Percentiles rank a stretch among this genome's conserved stretches.
These are phyloP conservation scores for Gymnoscelis rufifasciata DNA, from an alignment of 2,888 invertebrate genomes.

Conservation along the genomic window DNA sequence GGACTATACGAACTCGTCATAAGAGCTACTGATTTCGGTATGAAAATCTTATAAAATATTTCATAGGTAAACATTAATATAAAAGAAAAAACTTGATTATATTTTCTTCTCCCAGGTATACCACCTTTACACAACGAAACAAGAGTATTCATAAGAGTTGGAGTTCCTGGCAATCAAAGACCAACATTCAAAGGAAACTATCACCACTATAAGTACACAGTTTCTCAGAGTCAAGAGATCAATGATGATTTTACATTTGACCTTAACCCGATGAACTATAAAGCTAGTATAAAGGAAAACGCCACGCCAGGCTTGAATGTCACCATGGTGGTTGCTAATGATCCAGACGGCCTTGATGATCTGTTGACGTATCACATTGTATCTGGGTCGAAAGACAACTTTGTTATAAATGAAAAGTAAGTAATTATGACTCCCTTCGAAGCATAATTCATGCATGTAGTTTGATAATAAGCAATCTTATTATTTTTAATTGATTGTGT, in stretches of 20 bases:
- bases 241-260: conserved; percentile 70
- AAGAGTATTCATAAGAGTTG: conserved; percentile 84
- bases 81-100: no score
- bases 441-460: no score
- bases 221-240: conserved; percentile 48
- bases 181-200: conserved; percentile 88
- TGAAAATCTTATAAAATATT: no score
- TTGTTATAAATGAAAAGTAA: conserved; percentile 85
- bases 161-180: conserved; percentile 88
- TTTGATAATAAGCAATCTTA: no score
- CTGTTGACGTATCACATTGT: conserved; percentile 84
- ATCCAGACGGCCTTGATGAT: conserved; percentile 87
- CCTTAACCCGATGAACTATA: conserved; percentile 84
- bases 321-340: conserved; percentile 84
- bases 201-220: conserved; percentile 74
- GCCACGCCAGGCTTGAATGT: conserved; percentile 84
- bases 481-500: no score
- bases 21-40: conserved; percentile 85
- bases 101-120: no score
- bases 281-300: conserved; percentile 85
- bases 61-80: no score
- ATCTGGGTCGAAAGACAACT: conserved; percentile 87
- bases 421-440: no score
- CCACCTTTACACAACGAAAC: conserved; percentile 84
- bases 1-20: conserved; percentile 85